Evolutionary conservation across 2,888 invertebrate species (phyloP).

Genomic region (Plagodis pulveraria): DNA sequence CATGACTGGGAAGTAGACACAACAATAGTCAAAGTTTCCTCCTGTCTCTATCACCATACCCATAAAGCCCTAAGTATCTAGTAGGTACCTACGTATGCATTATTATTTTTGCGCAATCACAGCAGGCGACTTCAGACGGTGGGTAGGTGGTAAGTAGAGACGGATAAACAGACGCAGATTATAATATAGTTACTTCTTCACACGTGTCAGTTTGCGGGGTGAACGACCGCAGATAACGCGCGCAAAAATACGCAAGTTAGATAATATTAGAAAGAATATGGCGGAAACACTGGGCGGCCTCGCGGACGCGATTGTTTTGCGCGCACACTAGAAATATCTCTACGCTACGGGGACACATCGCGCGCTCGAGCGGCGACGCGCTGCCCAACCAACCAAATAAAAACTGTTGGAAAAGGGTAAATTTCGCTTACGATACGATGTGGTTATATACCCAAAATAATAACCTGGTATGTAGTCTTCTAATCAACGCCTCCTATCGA

Average conservation of each 20-base stretch:
- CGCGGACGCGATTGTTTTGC: slow-evolving; percentile 39
- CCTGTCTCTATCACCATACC: slow-evolving; percentile 19
- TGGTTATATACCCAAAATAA: too few species aligned
- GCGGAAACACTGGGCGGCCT: slow-evolving; percentile 52
- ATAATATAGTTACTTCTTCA: slow-evolving; percentile 20
- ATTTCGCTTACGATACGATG: too few species aligned
- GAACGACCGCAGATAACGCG: slow-evolving; percentile 73
- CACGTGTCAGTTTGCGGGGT: slow-evolving; percentile 60
- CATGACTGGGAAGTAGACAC: slow-evolving; percentile 15
- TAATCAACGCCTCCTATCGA: too few species aligned
- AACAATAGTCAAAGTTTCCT: slow-evolving; percentile 19
- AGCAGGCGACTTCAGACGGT: not conserved
- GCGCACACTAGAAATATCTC: slow-evolving; percentile 40
- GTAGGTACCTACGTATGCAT: not conserved
- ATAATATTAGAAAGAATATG: slow-evolving; percentile 80
- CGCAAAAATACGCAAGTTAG: slow-evolving; percentile 73
- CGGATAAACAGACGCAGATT: slow-evolving; percentile 22
- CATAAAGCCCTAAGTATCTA: not conserved
- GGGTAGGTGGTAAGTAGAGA: too few species aligned
- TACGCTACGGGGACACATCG: slow-evolving; percentile 27
- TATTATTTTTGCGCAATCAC: slow-evolving; percentile 2
- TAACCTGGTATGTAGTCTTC: too few species aligned
- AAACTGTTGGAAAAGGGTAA: too few species aligned
- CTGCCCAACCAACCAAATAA: too few species aligned
- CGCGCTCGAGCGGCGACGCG: slow-evolving; percentile 17